Base-by-base conservation (phyloP, 2,797 vertebrate genomes). In the Anas capensis region DNA sequence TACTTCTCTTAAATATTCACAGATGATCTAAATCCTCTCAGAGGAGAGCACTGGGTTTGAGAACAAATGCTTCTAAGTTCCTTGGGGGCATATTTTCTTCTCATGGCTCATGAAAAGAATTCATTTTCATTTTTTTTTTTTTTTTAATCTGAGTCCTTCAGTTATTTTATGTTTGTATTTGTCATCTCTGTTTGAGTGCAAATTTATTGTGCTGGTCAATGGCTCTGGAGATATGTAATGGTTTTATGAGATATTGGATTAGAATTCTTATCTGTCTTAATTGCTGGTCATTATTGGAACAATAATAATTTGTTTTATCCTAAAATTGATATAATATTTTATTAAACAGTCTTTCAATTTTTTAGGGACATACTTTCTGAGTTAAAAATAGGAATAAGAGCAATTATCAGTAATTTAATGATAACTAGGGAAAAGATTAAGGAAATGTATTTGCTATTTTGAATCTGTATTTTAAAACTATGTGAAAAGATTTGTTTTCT, bases 181-280 rank as follows among this genome's bases (percentile, higher is more conserved):
- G 14, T 34, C 6, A 2, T 73, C 38, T 72, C 48, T 77, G 21
- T 34, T 48, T 82, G 38, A 33, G 12, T n/a, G 60, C 33, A 76
- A 69, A 53, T 77, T 66, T 84, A 56, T 57, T 76, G 44, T 81
- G 40, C 66, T 88, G 24, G 33, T 42, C 58, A 33, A 8, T 70
- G 42, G 83, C 68, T 88, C 29, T 61, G 31, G n/a, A 73, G 10
- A 64, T 88, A 68, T 6, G 10, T 17, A 64, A 69, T 20, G 2
- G 10, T 73, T 92, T 92, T 90, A 64, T 42, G 44, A 94, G 31
- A 78, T 66, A 78, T n/a, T 36, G n/a, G 31, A 65, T 82, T 82
- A 76, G 51, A 90, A 77, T 82, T 36, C 44, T 82, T 62, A 53
- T 7, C 51, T 83, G 24, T 62, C 48, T 61, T 82, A 77, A 80